Evolutionary conservation across 2,797 vertebrate genomes (phyloP), one percentile per base, ranked within the genome.

Genomic region (Sebastolobus altivelis): DNA sequence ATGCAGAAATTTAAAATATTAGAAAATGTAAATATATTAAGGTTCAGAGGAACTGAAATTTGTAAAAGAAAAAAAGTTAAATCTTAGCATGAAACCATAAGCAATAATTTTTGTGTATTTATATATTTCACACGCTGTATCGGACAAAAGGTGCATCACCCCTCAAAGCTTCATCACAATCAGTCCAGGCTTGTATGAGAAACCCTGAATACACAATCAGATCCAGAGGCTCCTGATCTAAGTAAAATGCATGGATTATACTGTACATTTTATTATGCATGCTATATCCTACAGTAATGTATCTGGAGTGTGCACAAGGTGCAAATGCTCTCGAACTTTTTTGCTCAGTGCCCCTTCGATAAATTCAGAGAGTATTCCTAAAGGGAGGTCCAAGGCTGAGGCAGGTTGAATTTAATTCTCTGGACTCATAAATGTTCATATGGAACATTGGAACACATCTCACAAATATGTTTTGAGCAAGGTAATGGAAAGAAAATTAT

Each of bases 401-500:
- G 10, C 16, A 31, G 18, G 6, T 27, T 16, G 25, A 71, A 12
- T 27, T 8, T 3, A 75, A 55, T 52, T 49, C 29, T 27, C 31
- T 13, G 6, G 16, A 65, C 18, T 74, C 31, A 46, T 65, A 35
- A 67, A 80, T 68, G 20, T 70, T 55, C 13, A 65, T 31, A 27
- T 49, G 6, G 7, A 46, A 27, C 49, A 40, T 8, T 18, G 10
- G 9, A 59, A 59, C 18, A 46, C 25, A 49, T 9, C 0, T 62
- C 22, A 25, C 25, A 29, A 16, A 14, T 68, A 12, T 22, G 5
- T 33, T 12, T 9, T 1, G 35, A 20, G 59, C 5, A 22, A 18
- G 4, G 9, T 61, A 67, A 55, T 27, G 16, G 33, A 29, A 43
- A 27, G 8, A 31, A 27, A 27, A 29, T 10, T 9, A 35, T 10